Conservation (phyloP, 2,797 vertebrate genomes). For the Lepus oiostolus region DNA sequence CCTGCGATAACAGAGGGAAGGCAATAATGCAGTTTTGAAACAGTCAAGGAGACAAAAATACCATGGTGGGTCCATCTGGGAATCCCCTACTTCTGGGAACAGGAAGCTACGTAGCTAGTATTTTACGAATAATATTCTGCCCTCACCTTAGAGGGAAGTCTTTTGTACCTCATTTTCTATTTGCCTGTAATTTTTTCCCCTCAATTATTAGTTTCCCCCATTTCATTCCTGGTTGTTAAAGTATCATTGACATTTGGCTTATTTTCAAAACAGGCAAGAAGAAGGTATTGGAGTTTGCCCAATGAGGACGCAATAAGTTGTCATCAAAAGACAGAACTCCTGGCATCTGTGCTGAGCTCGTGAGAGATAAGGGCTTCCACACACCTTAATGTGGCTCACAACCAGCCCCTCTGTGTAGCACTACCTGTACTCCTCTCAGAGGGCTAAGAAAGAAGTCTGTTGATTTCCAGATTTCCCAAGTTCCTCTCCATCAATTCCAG, state of each 20-base stretch:
- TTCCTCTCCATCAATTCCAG: constrained; percentile 10
- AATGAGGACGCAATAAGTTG: constrained; percentile 61
- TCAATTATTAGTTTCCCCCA: constrained; percentile 64
- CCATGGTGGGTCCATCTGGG: constrained; percentile 57
- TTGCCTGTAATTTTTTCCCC: constrained; percentile 45
- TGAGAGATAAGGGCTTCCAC: constrained; percentile 59
- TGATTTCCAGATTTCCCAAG: constrained; percentile 56
- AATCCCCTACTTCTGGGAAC: constrained; percentile 70
- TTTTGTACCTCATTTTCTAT: constrained; percentile 56
- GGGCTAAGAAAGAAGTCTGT: constrained; percentile 39
- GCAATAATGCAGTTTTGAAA: constrained; percentile 56
- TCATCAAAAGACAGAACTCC: constrained; percentile 57
- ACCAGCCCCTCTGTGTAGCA: constrained; percentile 27
- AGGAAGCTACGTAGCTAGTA: constrained; percentile 54
- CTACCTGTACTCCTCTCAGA: background rate
- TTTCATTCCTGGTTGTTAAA: constrained; percentile 56
- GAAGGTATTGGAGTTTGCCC: constrained; percentile 50
- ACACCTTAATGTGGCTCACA: background rate
- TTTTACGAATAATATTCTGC: constrained; percentile 69
- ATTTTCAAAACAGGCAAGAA: constrained; percentile 63
- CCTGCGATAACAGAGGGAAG: constrained; percentile 65
- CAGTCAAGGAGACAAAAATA: constrained; percentile 70
- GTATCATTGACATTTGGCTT: constrained; percentile 63
- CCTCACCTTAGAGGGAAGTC: background rate
- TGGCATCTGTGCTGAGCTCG: constrained; percentile 54